Evolutionary conservation across 2,797 vertebrate species (phyloP).

Genomic region (Anguilla anguilla): DNA sequence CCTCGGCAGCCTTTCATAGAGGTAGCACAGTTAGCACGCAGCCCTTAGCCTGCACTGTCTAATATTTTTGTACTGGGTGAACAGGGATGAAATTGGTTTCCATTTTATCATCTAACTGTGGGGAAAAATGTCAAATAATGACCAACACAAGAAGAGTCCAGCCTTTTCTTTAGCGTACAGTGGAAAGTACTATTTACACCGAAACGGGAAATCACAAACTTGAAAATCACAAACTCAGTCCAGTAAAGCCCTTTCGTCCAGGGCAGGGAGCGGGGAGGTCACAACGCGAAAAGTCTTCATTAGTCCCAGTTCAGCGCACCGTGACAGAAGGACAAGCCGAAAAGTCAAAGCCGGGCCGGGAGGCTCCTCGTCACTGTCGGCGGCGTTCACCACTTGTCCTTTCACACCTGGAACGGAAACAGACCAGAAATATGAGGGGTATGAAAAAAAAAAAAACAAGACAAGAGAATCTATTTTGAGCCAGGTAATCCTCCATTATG

Average conservation of each 20-base stretch:
- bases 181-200: neutral
- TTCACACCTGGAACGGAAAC: conserved; percentile 15
- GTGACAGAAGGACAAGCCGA: neutral
- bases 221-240: neutral
- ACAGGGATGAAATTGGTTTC: too few species aligned
- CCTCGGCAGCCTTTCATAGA: too few species aligned
- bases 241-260: neutral
- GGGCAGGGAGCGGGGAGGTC: neutral
- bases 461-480: neutral
- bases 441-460: neutral
- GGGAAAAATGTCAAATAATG: neutral
- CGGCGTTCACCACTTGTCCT: neutral
- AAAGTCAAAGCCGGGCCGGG: neutral
- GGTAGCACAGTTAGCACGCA: too few species aligned
- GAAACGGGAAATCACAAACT: neutral
- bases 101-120: too few species aligned
- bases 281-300: conserved; percentile 1
- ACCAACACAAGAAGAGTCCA: neutral
- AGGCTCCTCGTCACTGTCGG: neutral
- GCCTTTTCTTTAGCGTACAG: conserved; percentile 2
- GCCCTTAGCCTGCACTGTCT: too few species aligned
- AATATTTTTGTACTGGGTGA: too few species aligned
- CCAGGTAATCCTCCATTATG: neutral
- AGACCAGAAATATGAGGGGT: conserved; percentile 17
- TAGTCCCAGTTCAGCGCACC: conserved; percentile 9